These are phyloP conservation scores for Exephanes ischioxanthus DNA, from an alignment of 2,888 invertebrate genomes.

Conservation along the genomic window DNA sequence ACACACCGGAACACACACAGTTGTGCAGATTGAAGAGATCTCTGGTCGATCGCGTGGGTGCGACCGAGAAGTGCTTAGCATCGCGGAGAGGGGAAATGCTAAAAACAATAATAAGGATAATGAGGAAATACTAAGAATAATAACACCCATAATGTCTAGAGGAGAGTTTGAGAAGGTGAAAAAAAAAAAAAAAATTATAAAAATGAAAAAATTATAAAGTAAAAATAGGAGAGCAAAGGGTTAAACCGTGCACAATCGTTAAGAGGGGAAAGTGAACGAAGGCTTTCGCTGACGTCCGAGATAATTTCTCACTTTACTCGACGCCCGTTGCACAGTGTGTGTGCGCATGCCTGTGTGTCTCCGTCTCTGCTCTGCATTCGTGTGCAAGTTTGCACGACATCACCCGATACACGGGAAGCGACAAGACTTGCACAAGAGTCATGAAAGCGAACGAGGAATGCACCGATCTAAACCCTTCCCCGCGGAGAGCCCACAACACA, in stretches of 20 bases:
- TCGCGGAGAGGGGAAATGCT: not conserved
- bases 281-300: conserved; percentile 27
- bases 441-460: conserved; percentile 68
- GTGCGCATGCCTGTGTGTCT: conserved; percentile 11
- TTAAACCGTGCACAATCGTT: not conserved
- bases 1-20: conserved; percentile 38
- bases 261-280: conserved; percentile 34
- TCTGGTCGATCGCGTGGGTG: conserved; percentile 4
- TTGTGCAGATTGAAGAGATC: conserved; percentile 35
- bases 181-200: not conserved
- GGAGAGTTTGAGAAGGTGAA: not conserved
- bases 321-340: not conserved
- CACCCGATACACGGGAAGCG: conserved; percentile 46
- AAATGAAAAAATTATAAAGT: not conserved
- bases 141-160: not conserved
- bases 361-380: conserved; percentile 13
- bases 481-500: conserved; percentile 54
- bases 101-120: not conserved
- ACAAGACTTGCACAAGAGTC: conserved; percentile 66
- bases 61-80: not conserved
- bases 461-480: conserved; percentile 34
- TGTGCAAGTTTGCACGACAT: conserved; percentile 24
- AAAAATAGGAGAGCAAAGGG: conserved; percentile 12
- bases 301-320: conserved; percentile 18
- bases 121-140: not conserved